Base-by-base conservation (phyloP, 2,888 invertebrate genomes). In the Drosophila robusta region DNA sequence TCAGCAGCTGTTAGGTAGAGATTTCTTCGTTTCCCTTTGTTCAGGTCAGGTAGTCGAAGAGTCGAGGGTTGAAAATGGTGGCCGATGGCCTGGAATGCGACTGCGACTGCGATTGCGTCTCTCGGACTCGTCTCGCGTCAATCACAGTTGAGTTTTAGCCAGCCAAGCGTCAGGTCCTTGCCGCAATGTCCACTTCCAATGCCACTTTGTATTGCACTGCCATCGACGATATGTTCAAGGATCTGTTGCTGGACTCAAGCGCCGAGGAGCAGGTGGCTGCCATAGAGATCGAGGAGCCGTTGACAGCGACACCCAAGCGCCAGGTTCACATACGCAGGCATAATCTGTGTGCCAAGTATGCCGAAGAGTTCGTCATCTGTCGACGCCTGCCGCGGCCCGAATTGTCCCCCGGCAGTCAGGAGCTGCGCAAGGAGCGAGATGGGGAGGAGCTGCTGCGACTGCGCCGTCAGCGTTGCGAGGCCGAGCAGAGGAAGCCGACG, bases 181-280 rank as follows among this genome's bases (percentile, higher is more conserved):
- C n/a, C 39, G 52, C 56, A 18, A 82, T 82, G 82, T 62, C 82
- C 52, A 63, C 67, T n/a, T 11, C 50, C 6, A 75, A 82, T 55
- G 42, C 68, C 24, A 85, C 84, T n/a, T 45, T 84, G 11, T 86
- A 84, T 56, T 77, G 69, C 52, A 61, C 71, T 0, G 87, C 84
- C 32, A 50, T 83, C 29, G 84, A 83, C 4, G 75, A 71, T 2
- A 67, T 83, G 64, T 72, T 80, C 41, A 65, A 65, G 46, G 87
- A 83, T n/a, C 7, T 79, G 42, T 8, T 39, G 51, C 42, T 52
- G 32, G 73, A 70, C 5, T 44, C 56, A 46, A 68, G 44, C 24
- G 26, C 14, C n/a, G 69, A 47, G 6, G 44, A 68, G 22, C 58
- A 51, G 46, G 56, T 41, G 49, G 22, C 11, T 16, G 24, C 46